These are phyloP conservation scores for Rhamphomyia laevipes DNA, from an alignment of 2,888 invertebrate genomes.

Conservation along the genomic window DNA sequence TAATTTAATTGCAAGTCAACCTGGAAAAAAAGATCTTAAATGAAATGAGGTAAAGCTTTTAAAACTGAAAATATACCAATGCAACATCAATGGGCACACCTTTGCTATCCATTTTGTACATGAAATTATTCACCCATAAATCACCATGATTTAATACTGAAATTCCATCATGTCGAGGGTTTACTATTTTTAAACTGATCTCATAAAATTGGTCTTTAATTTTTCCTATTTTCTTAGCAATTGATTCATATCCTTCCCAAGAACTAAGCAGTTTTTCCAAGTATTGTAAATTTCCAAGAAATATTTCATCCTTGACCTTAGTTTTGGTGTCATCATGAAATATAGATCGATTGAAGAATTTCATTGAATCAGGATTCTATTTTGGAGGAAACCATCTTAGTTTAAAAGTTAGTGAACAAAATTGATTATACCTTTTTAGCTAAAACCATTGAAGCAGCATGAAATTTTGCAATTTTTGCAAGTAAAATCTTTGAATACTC, in stretches of 20 bases:
- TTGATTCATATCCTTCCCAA: conserved; percentile 38
- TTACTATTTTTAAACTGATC: background rate
- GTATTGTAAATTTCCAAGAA: background rate
- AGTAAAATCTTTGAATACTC: conserved; percentile 41
- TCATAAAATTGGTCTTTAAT: background rate
- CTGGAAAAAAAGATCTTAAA: conserved; percentile 4
- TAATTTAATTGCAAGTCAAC: conserved; percentile 15
- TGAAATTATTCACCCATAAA: conserved; percentile 43
- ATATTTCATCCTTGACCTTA: background rate
- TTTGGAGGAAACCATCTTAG: background rate
- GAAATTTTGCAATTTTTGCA: conserved; percentile 42
- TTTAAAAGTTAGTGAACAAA: background rate
- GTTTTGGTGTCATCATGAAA: background rate
- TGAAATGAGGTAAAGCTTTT: background rate
- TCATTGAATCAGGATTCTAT: background rate
- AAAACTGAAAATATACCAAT: conserved; percentile 33
- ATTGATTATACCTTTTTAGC: conserved; percentile 38
- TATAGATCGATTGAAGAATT: background rate
- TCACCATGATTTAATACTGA: conserved; percentile 44
- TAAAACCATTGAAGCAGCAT: conserved; percentile 43
- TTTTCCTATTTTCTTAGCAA: conserved; percentile 33
- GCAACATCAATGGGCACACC: conserved; percentile 35
- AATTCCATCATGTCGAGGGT: conserved; percentile 24
- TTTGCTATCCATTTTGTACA: conserved; percentile 37
- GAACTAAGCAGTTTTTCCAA: conserved; percentile 24